Base-by-base conservation (phyloP, 2,888 invertebrate species). In the Quadroppia sp. region DNA sequence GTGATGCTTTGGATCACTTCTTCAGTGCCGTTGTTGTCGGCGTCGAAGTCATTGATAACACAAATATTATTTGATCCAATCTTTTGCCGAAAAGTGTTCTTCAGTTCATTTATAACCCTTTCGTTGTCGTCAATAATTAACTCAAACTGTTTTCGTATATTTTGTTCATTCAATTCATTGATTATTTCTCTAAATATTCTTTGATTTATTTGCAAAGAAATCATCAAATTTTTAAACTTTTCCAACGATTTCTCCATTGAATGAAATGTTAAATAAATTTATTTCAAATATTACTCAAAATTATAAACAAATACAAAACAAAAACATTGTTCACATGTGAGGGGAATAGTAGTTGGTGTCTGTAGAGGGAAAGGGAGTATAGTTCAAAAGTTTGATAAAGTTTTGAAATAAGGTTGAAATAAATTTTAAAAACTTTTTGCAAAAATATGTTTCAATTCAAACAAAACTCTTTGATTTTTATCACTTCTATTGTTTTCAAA, bases 181-280 rank as follows among this genome's bases (percentile, higher is more conserved):
- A 67, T 42, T 6, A 42, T 67, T 67, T 67, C 67, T 3, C 25
- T 36, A 42, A 42, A 42, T 15, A 67, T 15, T 67, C 67, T 30
- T 23, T 67, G 67, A 67, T 67, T 67, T 42, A 67, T 25, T 40
- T 67, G 42, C 36, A 67, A 67, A 23, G 23, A 42, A 42, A 23
- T 67, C 11, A 67, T 42, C 11, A 40, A 42, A n/a, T 20, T 40
- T 40, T 42, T 67, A 11, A 13, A 40, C 20, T 67, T 67, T 7
- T 67, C 42, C 15, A 67, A 6, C 15, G 30, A 59, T 9, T 59
- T 59, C 28, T 59, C 59, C 30, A 59, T 59, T 53, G 7, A 53
- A 15, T 28, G 9, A 50, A n/a, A 4, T 9, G 17, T 50, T 50
- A 17, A 50, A 9, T 20, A 6, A 50, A 50, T 50, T 11, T 4